Conservation (phyloP, 2,797 vertebrate species). For the Ctenochaetus hawaiiensis region DNA sequence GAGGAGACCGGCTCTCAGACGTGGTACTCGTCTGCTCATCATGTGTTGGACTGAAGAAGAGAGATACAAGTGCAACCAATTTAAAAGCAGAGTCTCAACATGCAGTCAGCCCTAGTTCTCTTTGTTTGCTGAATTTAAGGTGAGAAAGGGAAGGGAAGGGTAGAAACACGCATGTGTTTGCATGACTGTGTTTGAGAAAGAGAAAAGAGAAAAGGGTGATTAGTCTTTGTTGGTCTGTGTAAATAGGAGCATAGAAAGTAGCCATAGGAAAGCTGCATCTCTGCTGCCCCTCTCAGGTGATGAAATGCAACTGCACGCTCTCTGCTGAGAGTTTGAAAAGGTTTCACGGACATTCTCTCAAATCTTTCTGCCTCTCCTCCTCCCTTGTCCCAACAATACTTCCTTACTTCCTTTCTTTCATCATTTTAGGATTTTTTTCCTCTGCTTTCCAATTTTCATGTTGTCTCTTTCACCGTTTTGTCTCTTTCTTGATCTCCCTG, state of each 20-base stretch:
- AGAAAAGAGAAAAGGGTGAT: conserved; percentile 35
- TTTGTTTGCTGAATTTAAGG: conserved; percentile 18
- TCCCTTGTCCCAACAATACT: background rate
- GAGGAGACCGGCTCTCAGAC: conserved; percentile 18
- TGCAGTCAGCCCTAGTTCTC: background rate
- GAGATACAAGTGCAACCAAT: conserved; percentile 18
- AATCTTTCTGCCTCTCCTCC: background rate
- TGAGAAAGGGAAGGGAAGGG: conserved; percentile 2
- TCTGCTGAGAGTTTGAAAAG: conserved; percentile 23
- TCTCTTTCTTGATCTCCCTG: conserved; percentile 17
- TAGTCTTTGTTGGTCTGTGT: conserved; percentile 49
- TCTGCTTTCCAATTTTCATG: conserved; percentile 26
- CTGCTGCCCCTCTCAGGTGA: conserved; percentile 84
- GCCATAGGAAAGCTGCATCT: conserved; percentile 79
- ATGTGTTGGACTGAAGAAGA: background rate
- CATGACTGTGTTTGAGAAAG: background rate
- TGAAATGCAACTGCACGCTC: conserved; percentile 62
- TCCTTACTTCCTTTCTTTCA: conserved; percentile 12
- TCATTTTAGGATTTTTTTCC: conserved; percentile 18
- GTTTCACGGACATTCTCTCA: conserved; percentile 16
- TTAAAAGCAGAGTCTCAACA: background rate
- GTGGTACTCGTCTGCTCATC: too few species aligned
- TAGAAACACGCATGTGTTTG: background rate
- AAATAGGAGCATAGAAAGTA: conserved; percentile 46
- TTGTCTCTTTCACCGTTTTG: conserved; percentile 22